Evolutionary conservation across 1,140 invertebrate genomes (phyloP).

Genomic region (Vollenhovia emeryi): DNA sequence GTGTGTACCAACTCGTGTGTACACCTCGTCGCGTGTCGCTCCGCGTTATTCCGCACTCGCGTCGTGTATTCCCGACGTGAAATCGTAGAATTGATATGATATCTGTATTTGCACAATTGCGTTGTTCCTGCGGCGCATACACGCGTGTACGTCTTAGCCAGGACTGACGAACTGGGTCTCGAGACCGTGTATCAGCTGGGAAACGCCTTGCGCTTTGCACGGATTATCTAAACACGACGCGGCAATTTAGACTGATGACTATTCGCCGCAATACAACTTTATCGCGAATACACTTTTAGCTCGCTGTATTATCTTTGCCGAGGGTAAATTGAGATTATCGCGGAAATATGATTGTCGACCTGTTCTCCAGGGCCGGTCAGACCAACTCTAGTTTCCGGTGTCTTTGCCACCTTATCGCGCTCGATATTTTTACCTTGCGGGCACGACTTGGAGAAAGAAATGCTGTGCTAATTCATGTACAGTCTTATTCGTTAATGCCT

Average conservation of each 20-base stretch:
- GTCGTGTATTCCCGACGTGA: neutral
- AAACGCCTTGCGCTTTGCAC: neutral
- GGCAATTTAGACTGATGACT: neutral
- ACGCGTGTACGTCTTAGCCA: neutral
- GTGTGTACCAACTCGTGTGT: neutral
- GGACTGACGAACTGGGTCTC: neutral
- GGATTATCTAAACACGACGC: neutral
- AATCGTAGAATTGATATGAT: conserved; percentile 15
- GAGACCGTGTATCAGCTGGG: neutral
- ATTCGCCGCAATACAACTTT: neutral
- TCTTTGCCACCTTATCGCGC: conserved; percentile 64
- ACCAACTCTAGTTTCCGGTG: conserved; percentile 60
- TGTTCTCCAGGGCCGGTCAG: neutral
- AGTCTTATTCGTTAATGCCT: too few relatives aligned
- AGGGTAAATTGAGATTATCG: conserved; percentile 54
- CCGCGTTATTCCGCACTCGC: neutral
- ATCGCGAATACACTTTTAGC: conserved; percentile 40
- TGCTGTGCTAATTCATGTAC: conserved; percentile 32
- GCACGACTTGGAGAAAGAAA: conserved; percentile 18
- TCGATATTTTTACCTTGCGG: conserved; percentile 38
- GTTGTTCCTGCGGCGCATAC: neutral
- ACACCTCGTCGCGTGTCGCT: neutral
- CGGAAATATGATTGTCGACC: conserved; percentile 50
- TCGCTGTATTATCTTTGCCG: conserved; percentile 65
- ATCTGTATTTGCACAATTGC: conserved; percentile 34